Percentiles rank a stretch among this genome's conserved stretches.
phyloP scores from a whole-genome alignment of 2,797 vertebrate species.

The Lindbergichthys nudifrons region DNA sequence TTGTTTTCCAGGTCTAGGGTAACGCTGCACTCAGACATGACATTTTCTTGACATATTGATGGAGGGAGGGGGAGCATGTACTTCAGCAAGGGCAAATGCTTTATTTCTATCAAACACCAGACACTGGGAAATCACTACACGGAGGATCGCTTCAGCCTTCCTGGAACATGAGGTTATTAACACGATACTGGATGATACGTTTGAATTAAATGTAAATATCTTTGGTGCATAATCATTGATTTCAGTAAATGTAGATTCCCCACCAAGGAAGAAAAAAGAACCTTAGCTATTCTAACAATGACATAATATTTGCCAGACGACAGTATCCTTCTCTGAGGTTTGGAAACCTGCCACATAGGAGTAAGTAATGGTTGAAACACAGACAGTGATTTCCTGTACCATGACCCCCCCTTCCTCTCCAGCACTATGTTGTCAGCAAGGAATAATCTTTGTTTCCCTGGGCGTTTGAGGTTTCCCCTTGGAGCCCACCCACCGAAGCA shows the following conservation, averaged over 20 bases:
- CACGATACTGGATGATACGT: background rate
- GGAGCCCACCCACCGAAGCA: slow-evolving; percentile 53
- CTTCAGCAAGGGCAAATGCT: slow-evolving; percentile 68
- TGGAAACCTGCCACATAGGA: slow-evolving; percentile 43
- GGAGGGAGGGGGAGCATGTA: slow-evolving; percentile 56
- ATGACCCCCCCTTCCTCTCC: slow-evolving; percentile 28
- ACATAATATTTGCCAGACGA: slow-evolving; percentile 28
- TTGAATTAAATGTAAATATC: slow-evolving; percentile 19
- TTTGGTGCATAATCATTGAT: background rate
- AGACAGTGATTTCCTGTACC: slow-evolving; percentile 62
- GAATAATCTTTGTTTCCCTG: slow-evolving; percentile 50
- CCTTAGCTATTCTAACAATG: slow-evolving; percentile 6
- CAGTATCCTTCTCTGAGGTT: slow-evolving; percentile 18
- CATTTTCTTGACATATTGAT: slow-evolving; percentile 85
- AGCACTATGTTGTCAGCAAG: slow-evolving; percentile 49
- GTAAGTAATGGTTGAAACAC: slow-evolving; percentile 52
- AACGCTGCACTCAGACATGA: slow-evolving; percentile 76
- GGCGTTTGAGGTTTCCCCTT: slow-evolving; percentile 42
- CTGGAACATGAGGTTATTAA: slow-evolving; percentile 11
- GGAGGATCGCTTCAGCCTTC: slow-evolving; percentile 17
- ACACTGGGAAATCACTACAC: slow-evolving; percentile 40
- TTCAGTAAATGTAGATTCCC: slow-evolving; percentile 1
- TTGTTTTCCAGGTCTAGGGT: slow-evolving; percentile 76
- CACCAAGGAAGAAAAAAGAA: slow-evolving; percentile 7
- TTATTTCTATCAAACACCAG: slow-evolving; percentile 61